These are phyloP conservation scores for Varecia variegata DNA, from an alignment of 2,797 vertebrate species.

Conservation along the genomic window DNA sequence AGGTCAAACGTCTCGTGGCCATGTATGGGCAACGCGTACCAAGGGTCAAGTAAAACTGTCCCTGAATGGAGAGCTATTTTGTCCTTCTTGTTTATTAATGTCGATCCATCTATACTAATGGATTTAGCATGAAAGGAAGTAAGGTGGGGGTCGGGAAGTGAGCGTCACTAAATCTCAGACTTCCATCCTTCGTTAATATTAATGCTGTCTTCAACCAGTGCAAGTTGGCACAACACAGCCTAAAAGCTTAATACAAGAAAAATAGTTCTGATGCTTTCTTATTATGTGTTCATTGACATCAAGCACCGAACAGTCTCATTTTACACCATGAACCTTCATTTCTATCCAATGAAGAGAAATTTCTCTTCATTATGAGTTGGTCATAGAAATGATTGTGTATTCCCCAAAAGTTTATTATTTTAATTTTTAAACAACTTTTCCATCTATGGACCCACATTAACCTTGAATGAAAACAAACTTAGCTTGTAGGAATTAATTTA, in stretches of 20 bases:
- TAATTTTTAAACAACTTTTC: neutral
- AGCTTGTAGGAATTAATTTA: neutral
- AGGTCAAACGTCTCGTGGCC: conserved; percentile 41
- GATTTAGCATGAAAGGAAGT: conserved; percentile 81
- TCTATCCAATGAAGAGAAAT: conserved; percentile 34
- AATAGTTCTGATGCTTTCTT: conserved; percentile 55
- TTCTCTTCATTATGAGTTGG: conserved; percentile 19
- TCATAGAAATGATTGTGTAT: neutral
- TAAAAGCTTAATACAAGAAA: conserved; percentile 77
- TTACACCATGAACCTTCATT: neutral
- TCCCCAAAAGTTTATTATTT: neutral
- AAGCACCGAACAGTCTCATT: conserved; percentile 6
- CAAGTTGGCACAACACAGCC: conserved; percentile 36
- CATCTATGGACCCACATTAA: neutral
- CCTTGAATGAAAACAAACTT: conserved; percentile 33
- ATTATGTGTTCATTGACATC: conserved; percentile 25
- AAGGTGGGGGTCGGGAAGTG: conserved; percentile 74
- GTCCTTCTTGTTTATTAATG: conserved; percentile 83
- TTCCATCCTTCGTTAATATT: conserved; percentile 85
- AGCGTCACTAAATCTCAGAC: conserved; percentile 81
- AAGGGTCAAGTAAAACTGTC: conserved; percentile 77
- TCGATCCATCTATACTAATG: conserved; percentile 84
- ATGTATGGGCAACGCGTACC: neutral
- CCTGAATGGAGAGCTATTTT: conserved; percentile 78
- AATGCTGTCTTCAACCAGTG: conserved; percentile 78